phyloP scores from a whole-genome alignment of 1,140 invertebrate genomes.

The Lutraria rhynchaena region DNA sequence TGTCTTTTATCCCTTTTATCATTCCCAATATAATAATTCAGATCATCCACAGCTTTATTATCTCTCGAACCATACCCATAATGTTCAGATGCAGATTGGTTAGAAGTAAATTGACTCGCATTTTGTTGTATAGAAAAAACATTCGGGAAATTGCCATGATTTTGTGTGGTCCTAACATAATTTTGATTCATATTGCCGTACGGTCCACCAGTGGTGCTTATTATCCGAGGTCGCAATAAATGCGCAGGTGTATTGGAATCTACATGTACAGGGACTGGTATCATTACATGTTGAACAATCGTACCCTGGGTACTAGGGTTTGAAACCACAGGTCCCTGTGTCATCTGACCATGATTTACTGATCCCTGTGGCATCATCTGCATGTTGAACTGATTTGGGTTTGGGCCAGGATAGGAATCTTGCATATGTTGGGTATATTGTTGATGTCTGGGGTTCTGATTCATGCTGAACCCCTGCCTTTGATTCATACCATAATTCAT shows the following conservation, averaged over 20 bases:
- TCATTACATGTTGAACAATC: constrained; percentile 41
- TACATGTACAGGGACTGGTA: constrained; percentile 42
- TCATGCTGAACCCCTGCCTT: background rate
- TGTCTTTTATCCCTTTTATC: background rate
- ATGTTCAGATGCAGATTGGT: no score
- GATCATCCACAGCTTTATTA: background rate
- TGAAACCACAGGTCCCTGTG: background rate
- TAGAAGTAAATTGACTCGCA: no score
- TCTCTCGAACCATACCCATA: no score
- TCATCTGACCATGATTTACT: background rate
- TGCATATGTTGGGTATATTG: background rate
- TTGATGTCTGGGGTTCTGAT: background rate
- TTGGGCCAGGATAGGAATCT: background rate
- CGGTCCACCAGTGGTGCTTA: background rate
- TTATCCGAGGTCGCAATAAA: constrained; percentile 8
- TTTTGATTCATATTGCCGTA: no score
- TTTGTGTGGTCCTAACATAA: no score
- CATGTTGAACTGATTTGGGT: background rate
- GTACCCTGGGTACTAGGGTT: background rate
- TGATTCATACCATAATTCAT: no score
- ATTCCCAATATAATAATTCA: constrained; percentile 39
- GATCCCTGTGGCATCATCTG: background rate
- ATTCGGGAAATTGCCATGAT: no score
- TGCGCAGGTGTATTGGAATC: background rate
- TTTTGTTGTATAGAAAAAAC: no score